Evolutionary conservation across 2,797 vertebrate species (phyloP).

Genomic region (Myotis myotis): DNA sequence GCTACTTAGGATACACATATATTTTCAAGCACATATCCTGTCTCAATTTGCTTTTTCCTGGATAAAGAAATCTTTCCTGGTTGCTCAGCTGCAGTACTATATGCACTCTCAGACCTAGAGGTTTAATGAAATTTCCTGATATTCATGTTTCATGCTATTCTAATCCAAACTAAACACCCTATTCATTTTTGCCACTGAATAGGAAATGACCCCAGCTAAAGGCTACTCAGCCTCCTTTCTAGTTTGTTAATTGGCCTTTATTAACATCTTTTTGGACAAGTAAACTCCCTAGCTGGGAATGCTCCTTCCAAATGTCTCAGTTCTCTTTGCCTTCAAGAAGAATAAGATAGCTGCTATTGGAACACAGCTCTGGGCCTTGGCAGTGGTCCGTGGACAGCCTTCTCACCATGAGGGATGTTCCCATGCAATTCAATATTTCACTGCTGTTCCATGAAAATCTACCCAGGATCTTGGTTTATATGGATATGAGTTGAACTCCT

Average conservation of each 20-base stretch:
- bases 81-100: background rate
- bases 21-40: background rate
- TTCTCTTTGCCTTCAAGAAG: background rate
- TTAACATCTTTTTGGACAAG: background rate
- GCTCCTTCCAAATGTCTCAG: background rate
- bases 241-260: slow-evolving; percentile 5
- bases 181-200: slow-evolving; percentile 5
- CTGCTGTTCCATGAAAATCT: background rate
- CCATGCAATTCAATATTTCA: background rate
- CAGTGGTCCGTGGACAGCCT: background rate
- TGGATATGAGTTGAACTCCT: background rate
- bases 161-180: background rate
- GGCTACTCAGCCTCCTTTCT: background rate
- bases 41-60: background rate
- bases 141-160: background rate
- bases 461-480: background rate
- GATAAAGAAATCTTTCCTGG: background rate
- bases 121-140: slow-evolving; percentile 43
- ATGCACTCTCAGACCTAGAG: background rate
- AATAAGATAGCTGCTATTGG: background rate
- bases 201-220: background rate
- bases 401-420: background rate
- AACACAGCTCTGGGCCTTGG: background rate
- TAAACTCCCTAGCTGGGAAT: background rate
- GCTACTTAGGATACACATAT: background rate